These are phyloP conservation scores for Pseudochromis fuscus DNA, from an alignment of 2,797 vertebrate genomes.

Conservation along the genomic window DNA sequence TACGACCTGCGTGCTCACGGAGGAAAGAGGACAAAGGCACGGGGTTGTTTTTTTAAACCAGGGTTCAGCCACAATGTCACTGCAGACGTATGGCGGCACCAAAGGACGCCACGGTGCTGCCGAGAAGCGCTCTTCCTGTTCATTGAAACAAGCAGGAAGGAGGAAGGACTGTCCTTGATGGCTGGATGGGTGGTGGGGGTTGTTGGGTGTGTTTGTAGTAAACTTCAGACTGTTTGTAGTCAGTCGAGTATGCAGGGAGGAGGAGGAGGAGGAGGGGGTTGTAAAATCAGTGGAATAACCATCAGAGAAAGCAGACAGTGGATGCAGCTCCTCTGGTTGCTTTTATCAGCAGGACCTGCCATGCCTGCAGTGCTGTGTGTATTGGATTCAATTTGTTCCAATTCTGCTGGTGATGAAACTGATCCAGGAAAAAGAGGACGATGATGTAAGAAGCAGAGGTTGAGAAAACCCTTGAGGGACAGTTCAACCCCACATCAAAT, in stretches of 20 bases:
- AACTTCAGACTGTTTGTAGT: conserved; percentile 80
- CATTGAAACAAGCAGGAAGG: conserved; percentile 24
- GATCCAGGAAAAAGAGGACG: conserved; percentile 7
- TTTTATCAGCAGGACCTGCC: background rate
- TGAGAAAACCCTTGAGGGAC: conserved; percentile 14
- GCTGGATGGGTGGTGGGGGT: conserved; percentile 24
- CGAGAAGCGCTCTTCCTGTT: conserved; percentile 41
- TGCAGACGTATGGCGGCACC: conserved; percentile 10
- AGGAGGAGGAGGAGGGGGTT: background rate
- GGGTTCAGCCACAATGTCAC: conserved; percentile 18
- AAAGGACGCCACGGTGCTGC: conserved; percentile 35
- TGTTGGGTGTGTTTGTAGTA: conserved; percentile 79
- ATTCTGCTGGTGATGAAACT: conserved; percentile 19
- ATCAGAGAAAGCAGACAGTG: background rate
- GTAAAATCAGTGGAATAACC: conserved; percentile 12
- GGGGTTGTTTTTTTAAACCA: background rate
- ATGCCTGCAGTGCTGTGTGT: background rate
- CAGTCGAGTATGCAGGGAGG: conserved; percentile 54
- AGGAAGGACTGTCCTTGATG: conserved; percentile 55
- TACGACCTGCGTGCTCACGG: background rate
- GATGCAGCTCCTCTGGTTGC: background rate
- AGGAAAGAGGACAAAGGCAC: background rate
- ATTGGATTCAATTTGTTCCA: conserved; percentile 27
- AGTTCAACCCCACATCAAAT: conserved; percentile 1
- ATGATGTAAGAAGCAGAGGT: conserved; percentile 11